Evolutionary conservation across 2,797 vertebrate genomes (phyloP).

Genomic region (Trematomus bernacchii): DNA sequence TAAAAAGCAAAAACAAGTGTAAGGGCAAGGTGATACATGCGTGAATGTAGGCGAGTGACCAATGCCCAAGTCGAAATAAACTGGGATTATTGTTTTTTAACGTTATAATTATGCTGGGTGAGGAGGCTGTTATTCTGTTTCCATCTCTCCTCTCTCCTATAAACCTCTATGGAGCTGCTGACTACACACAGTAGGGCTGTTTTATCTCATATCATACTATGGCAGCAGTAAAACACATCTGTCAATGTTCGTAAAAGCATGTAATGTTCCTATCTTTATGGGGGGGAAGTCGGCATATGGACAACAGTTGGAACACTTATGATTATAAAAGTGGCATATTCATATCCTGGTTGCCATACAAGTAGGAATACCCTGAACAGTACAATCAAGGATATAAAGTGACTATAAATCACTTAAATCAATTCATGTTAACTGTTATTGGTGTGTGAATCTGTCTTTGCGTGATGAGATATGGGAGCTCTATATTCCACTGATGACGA

Average conservation of each 20-base stretch:
- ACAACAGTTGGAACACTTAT: slow-evolving; percentile 19
- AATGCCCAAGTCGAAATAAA: too few relatives aligned
- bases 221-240: slow-evolving; percentile 47
- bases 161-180: slow-evolving; percentile 26
- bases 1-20: slow-evolving; percentile 6
- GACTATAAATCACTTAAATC: slow-evolving; percentile 23
- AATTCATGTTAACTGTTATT: slow-evolving; percentile 27
- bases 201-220: slow-evolving; percentile 21
- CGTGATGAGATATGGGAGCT: not conserved
- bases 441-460: slow-evolving; percentile 14
- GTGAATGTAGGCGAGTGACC: too few relatives aligned
- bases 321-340: slow-evolving; percentile 33
- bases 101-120: not conserved
- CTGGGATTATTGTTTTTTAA: too few relatives aligned
- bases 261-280: slow-evolving; percentile 31
- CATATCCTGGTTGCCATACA: slow-evolving; percentile 13
- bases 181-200: slow-evolving; percentile 18
- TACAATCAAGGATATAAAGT: slow-evolving; percentile 4
- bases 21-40: too few relatives aligned
- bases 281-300: slow-evolving; percentile 24
- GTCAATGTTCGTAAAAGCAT: slow-evolving; percentile 24
- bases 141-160: not conserved
- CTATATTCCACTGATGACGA: slow-evolving; percentile 20
- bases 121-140: slow-evolving; percentile 6
- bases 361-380: slow-evolving; percentile 15